phyloP scores from a whole-genome alignment of 2,888 invertebrate genomes.

The Melikaiella ostensackeni region DNA sequence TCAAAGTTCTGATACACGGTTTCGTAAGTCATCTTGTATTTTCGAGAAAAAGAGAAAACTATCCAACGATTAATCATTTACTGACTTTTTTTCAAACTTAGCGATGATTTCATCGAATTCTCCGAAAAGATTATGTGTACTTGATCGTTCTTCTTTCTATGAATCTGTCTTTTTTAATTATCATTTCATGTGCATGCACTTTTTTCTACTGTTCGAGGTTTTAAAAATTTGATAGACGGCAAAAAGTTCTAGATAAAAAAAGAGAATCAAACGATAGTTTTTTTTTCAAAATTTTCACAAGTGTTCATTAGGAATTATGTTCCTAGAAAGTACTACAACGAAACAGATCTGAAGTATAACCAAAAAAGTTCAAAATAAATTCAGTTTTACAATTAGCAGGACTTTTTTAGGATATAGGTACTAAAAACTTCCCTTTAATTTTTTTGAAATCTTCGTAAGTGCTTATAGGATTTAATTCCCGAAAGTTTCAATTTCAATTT shows the following conservation, averaged over 20 bases:
- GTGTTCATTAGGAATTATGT: no score
- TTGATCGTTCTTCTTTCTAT: not conserved
- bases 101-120: not conserved
- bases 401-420: not conserved
- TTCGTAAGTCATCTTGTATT: conserved; percentile 45
- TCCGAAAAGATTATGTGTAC: not conserved
- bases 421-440: not conserved
- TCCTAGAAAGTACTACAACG: no score
- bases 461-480: no score
- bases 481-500: no score
- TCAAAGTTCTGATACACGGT: conserved; percentile 36
- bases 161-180: not conserved
- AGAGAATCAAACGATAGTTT: not conserved
- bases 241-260: not conserved
- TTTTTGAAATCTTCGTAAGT: no score
- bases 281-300: not conserved
- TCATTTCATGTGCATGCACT: not conserved
- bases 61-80: no score
- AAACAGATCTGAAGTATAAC: no score
- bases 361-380: not conserved
- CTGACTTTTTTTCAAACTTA: not conserved
- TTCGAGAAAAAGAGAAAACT: not conserved
- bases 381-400: not conserved
- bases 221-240: no score
- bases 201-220: not conserved